Conservation (phyloP, 1,140 invertebrate genomes). For the Archegozetes longisetosus region DNA sequence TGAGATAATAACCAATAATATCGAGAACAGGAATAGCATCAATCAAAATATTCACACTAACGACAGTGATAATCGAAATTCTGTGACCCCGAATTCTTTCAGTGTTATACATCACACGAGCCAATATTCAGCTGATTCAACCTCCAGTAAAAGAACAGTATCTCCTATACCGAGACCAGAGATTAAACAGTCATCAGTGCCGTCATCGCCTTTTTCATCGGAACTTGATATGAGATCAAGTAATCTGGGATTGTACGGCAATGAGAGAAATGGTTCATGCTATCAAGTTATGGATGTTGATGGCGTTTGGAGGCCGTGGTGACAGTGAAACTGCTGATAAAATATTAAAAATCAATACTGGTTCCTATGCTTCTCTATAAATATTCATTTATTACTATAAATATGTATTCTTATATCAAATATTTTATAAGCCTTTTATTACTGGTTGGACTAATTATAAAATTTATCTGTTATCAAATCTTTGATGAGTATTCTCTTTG, state of each 20-base stretch:
- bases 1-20: too few relatives aligned
- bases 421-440: too few relatives aligned
- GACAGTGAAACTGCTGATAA: neutral
- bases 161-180: neutral
- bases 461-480: too few relatives aligned
- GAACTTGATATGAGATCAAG: neutral
- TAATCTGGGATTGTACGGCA: neutral
- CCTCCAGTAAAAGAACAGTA: neutral
- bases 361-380: too few relatives aligned
- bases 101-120: neutral
- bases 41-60: too few relatives aligned
- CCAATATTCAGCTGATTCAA: neutral
- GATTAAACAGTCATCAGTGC: neutral
- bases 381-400: too few relatives aligned
- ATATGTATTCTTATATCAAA: too few relatives aligned
- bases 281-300: neutral
- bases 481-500: too few relatives aligned
- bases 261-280: neutral
- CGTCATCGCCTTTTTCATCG: neutral
- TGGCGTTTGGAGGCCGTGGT: neutral
- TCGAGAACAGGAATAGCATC: too few relatives aligned
- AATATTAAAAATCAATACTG: too few relatives aligned
- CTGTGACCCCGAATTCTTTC: neutral
- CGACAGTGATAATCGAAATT: too few relatives aligned
- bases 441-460: too few relatives aligned